A percentile compares a stretch with the other conserved stretches of the same genome.
Evolutionary conservation across 2,797 vertebrate species (phyloP).

Genomic region (Huso huso): DNA sequence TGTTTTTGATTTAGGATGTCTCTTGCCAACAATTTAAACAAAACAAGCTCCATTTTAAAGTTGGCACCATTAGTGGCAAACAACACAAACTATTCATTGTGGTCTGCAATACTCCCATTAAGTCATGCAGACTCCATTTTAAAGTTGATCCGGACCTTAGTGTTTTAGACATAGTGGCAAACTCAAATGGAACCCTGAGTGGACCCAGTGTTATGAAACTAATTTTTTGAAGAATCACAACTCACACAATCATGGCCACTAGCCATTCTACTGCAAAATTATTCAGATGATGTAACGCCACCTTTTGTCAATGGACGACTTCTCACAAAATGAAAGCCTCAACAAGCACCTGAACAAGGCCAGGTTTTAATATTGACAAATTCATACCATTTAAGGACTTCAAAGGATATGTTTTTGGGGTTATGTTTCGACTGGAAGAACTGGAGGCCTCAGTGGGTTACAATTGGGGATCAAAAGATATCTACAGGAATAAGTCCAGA

Average conservation of each 20-base stretch:
- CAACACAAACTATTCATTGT: constrained; percentile 71
- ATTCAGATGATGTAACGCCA: constrained; percentile 55
- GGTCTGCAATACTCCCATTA: constrained; percentile 78
- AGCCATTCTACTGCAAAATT: constrained; percentile 80
- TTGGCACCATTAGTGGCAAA: no score
- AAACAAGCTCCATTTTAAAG: no score
- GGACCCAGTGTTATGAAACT: constrained; percentile 75
- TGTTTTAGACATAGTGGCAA: constrained; percentile 75
- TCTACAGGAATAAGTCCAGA: constrained; percentile 76
- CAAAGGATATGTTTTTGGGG: no score
- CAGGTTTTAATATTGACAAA: constrained; percentile 68
- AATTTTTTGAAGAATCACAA: no score
- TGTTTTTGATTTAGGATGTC: constrained; percentile 19
- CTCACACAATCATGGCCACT: constrained; percentile 74
- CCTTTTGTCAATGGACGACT: constrained; percentile 75
- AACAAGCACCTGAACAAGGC: constrained; percentile 73
- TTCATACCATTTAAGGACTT: constrained; percentile 72
- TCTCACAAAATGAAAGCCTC: constrained; percentile 77
- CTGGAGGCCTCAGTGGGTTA: constrained; percentile 83
- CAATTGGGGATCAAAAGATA: constrained; percentile 80
- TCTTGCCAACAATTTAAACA: constrained; percentile 47
- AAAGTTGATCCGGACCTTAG: constrained; percentile 77
- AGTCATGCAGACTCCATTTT: constrained; percentile 72
- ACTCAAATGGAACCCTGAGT: constrained; percentile 73
- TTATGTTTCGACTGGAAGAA: constrained; percentile 88